Conservation (phyloP, 2,113 vertebrate species). For the Zonotrichia leucophrys region DNA sequence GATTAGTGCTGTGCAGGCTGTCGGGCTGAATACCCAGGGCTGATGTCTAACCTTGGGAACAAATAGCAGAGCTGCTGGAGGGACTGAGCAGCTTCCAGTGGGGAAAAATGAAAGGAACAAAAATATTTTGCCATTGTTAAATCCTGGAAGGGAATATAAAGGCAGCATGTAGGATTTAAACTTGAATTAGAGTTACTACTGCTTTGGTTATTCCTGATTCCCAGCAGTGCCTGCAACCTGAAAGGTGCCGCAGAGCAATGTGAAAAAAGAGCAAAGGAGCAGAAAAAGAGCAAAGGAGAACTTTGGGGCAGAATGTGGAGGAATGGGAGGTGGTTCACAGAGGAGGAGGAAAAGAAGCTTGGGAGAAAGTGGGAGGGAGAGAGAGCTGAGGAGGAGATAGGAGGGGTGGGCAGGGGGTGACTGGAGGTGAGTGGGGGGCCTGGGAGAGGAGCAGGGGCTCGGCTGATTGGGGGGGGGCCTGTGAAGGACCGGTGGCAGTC, state of each 20-base stretch:
- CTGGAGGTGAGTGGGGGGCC: neutral
- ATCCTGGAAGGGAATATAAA: neutral
- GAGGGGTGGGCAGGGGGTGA: neutral
- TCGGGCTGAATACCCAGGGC: neutral
- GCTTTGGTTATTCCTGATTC: neutral
- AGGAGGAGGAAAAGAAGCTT: neutral
- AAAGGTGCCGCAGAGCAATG: neutral
- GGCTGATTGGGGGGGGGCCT: neutral
- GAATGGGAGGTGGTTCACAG: neutral
- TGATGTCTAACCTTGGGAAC: neutral
- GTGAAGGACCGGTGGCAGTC: too few relatives aligned
- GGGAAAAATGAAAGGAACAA: neutral
- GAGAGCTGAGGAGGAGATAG: neutral
- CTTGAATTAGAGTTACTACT: neutral
- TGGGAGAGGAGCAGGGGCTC: neutral
- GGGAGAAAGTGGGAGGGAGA: neutral
- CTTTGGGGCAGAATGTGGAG: neutral
- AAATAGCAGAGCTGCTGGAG: neutral
- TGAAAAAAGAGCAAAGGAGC: neutral
- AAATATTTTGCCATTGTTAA: neutral
- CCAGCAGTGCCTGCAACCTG: accelerated
- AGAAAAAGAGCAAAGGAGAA: neutral
- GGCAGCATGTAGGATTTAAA: neutral
- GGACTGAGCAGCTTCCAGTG: neutral
- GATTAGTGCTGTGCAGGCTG: accelerated